Evolutionary conservation across 2,113 vertebrate species (phyloP).

Genomic region (Toxostoma redivivum): DNA sequence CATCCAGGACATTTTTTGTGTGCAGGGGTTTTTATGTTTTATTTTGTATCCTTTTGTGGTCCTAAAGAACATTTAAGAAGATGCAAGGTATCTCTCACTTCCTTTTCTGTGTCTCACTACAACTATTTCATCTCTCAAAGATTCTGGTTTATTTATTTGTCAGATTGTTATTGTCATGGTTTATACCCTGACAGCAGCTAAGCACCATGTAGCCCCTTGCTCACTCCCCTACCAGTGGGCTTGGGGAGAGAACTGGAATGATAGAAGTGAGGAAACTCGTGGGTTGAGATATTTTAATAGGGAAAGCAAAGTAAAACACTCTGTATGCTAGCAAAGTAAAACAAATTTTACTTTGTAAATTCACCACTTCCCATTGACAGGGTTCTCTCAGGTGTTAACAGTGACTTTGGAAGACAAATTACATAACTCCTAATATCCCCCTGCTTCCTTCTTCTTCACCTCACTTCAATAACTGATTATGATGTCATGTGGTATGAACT

Average conservation of each 20-base stretch:
- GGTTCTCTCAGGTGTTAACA: neutral
- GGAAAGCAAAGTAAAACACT: neutral
- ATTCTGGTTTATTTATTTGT: neutral
- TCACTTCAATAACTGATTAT: neutral
- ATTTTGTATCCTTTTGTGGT: neutral
- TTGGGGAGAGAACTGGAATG: neutral
- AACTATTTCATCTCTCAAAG: neutral
- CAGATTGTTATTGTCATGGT: neutral
- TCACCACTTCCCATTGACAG: neutral
- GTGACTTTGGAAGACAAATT: neutral
- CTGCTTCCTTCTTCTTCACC: neutral
- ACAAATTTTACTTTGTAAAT: neutral
- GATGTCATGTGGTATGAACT: neutral
- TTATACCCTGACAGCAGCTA: neutral
- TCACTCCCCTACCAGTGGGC: neutral
- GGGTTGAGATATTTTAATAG: neutral
- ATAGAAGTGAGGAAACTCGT: neutral
- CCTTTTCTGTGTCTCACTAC: neutral
- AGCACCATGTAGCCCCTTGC: neutral
- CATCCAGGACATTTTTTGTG: neutral
- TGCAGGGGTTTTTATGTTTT: neutral
- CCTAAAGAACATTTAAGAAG: neutral
- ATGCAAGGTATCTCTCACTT: neutral
- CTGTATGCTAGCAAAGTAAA: neutral
- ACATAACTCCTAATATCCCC: no score